Evolutionary conservation across 2,888 invertebrate species (phyloP).

Genomic region (Esperia sulphurella): DNA sequence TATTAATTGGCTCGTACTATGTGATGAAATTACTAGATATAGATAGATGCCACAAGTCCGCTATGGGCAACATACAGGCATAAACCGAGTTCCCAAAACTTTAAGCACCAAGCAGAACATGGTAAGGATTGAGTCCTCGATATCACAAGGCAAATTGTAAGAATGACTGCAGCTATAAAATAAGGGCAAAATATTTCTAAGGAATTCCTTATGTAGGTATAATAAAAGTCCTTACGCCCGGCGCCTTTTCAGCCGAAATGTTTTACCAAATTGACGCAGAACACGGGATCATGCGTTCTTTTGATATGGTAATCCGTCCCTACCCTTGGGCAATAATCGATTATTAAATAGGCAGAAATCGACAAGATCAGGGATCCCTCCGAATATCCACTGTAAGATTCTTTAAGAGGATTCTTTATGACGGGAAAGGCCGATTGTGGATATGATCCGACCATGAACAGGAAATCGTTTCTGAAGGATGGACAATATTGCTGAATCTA

Average conservation of each 20-base stretch:
- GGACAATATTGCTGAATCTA: background rate
- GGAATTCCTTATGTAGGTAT: slow-evolving; percentile 23
- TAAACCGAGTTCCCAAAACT: too few species aligned
- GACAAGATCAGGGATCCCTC: slow-evolving; percentile 48
- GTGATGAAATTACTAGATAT: too few species aligned
- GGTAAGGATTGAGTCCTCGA: too few species aligned
- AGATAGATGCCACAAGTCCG: too few species aligned
- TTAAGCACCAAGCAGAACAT: too few species aligned
- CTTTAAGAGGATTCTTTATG: slow-evolving; percentile 57
- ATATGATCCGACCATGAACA: slow-evolving; percentile 24
- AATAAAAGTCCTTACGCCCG: slow-evolving; percentile 32
- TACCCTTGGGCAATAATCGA: slow-evolving; percentile 65
- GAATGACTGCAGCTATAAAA: background rate
- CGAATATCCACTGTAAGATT: slow-evolving; percentile 44
- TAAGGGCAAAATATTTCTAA: slow-evolving; percentile 22
- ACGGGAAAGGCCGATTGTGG: slow-evolving; percentile 44
- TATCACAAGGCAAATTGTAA: background rate
- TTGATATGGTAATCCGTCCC: slow-evolving; percentile 72
- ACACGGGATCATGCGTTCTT: slow-evolving; percentile 65
- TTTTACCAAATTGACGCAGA: slow-evolving; percentile 64
- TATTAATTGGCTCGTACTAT: too few species aligned
- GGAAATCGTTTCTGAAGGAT: slow-evolving; percentile 1
- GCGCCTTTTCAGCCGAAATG: slow-evolving; percentile 49
- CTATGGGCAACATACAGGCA: too few species aligned
- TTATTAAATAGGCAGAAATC: slow-evolving; percentile 71